Base-by-base conservation (phyloP, 2,888 invertebrate species). In the Tryphoninae sp. region DNA sequence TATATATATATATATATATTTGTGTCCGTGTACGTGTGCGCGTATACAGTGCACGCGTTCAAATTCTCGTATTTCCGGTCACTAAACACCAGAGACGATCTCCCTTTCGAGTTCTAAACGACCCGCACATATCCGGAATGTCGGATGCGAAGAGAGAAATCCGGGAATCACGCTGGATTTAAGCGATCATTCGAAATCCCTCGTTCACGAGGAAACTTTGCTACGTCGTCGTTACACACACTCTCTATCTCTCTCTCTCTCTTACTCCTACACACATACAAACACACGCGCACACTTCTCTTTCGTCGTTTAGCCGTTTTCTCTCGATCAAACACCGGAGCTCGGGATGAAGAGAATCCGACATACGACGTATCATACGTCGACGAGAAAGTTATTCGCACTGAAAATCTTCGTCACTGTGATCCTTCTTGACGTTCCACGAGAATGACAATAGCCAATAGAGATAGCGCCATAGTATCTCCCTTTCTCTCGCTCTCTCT, bases 141-240 rank as follows among this genome's bases (percentile, higher is more conserved):
- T 55, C 19, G 55, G 19, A 8, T 19, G 19, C 9, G 55, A 16
- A 55, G 16, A 67, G 16, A 40, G 45, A 73, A 71, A 69, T 65
- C 59, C 42, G 67, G n/a, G 59, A 76, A 68, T 76, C 79, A 73
- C 79, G 42, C 53, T 79, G 68, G 71, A 79, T 82, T 79, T 69
- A 72, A 76, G 62, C n/a, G 67, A 75, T 67, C 53, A 8, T 75
- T 75, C 62, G 26, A 76, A 76, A 79, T 68, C 72, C 68, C 45
- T 13, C 49, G 49, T 76, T 79, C 62, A 67, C 61, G 75, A 62
- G 40, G 49, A 75, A 75, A 72, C 81, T 82, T 72, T 82, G 59
- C 22, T 26, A 22, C 59, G 45, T 19, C 55, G 69, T 13, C 19
- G 40, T 53, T 53, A 11, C 49, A 51, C 67, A 9, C 45, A 8